Evolutionary conservation across 2,113 vertebrate species (phyloP), one percentile per base, ranked within the genome.

Genomic region (Sula dactylatra): DNA sequence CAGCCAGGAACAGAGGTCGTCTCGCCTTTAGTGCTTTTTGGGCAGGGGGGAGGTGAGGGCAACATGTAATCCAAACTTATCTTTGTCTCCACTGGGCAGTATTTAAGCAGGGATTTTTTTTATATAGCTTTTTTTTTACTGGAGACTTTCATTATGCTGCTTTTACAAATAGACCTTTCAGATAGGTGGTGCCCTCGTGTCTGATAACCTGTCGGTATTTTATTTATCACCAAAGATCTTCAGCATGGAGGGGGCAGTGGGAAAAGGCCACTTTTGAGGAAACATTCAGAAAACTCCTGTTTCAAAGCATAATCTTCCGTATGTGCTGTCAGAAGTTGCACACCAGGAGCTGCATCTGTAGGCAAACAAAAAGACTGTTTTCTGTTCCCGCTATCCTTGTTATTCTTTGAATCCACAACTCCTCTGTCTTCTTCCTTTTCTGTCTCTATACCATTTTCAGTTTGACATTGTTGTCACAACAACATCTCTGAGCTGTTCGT

Each of bases 151-250:
- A 2, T 72, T 40, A 24, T 10, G 4, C 20, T 65, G 15, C 13
- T 79, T 83, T 72, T 31, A 52, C 38, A 90, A 87, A 38, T 10
- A 11, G 10, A 64, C 44, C 13, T 65, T 45, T 55, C 29, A 76
- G 34, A 40, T 45, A 32, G 0, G 0, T 0, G 0, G 12, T 45
- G 16, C 38, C 11, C 19, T 47, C 6, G 34, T 47, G 42, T 38
- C 40, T n/a, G 22, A 58, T 16, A 65, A 69, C 18, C 15, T 9
- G 4, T 31, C 1, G 2, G 26, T 40, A n/a, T 55, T 86, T 55
- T 34, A 14, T 52, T 78, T 67, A 38, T 67, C 32, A 71, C 11
- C 38, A 50, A 44, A 62, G 45, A 29, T 16, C 36, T 86, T 69
- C 21, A 59, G 36, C 38, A 22, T 18, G 44, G n/a, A 82, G 15